Evolutionary conservation across 2,888 invertebrate genomes (phyloP).

Genomic region (Drosophila demipolita): DNA sequence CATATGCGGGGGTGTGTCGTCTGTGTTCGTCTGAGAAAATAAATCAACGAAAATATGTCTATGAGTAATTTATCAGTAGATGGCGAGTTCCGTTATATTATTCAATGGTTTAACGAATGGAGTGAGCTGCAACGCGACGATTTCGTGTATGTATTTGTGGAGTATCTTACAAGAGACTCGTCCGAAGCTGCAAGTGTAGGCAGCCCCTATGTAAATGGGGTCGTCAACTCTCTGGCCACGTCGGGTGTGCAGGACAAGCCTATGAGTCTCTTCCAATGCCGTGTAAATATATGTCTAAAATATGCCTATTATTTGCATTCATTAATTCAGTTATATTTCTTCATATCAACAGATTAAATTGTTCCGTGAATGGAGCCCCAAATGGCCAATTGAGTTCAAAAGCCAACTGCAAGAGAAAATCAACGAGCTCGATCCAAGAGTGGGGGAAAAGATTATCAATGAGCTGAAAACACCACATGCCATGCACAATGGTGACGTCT

Average conservation of each 20-base stretch:
- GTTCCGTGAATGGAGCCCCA: constrained; percentile 93
- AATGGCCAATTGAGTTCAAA: constrained; percentile 91
- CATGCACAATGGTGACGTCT: constrained; percentile 65
- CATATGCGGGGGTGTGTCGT: constrained; percentile 49
- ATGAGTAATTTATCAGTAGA: constrained; percentile 87
- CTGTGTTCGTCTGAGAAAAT: constrained; percentile 21
- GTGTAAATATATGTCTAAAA: constrained; percentile 86
- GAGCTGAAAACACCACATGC: constrained; percentile 82
- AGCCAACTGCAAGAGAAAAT: constrained; percentile 89
- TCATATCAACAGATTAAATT: constrained; percentile 88
- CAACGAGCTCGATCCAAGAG: constrained; percentile 89
- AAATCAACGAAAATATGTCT: constrained; percentile 84
- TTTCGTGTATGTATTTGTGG: constrained; percentile 91
- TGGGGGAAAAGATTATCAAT: constrained; percentile 89
- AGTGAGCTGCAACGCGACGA: constrained; percentile 94
- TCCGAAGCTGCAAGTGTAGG: constrained; percentile 70
- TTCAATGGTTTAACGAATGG: constrained; percentile 96
- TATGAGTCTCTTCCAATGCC: constrained; percentile 92
- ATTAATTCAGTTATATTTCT: constrained; percentile 3
- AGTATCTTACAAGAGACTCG: constrained; percentile 86
- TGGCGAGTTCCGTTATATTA: constrained; percentile 92
- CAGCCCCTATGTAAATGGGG: constrained; percentile 89
- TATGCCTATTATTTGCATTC: neutral
- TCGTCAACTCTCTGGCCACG: constrained; percentile 89
- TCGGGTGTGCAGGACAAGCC: constrained; percentile 91